Conservation (phyloP, 2,113 vertebrate species). For the Lepidothrix coronata region DNA sequence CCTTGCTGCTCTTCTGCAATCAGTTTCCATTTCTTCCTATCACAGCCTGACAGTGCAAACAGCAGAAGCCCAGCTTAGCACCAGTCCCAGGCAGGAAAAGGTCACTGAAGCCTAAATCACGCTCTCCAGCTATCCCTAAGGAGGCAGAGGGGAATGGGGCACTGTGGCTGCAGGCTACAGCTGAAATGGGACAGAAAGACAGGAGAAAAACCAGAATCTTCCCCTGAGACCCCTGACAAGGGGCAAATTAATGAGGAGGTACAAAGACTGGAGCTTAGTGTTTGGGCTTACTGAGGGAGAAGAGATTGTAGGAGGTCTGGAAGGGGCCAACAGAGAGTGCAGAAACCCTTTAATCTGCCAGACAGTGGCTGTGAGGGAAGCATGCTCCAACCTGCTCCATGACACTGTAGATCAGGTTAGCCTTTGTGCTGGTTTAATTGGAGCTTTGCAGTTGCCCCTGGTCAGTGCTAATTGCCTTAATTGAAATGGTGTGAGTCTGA, state of each 20-base stretch:
- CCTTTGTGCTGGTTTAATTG: constrained; percentile 61
- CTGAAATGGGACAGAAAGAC: background rate
- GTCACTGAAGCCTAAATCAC: background rate
- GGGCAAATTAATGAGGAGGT: constrained; percentile 19
- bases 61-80: background rate
- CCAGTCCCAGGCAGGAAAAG: background rate
- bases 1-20: background rate
- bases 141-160: background rate
- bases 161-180: background rate
- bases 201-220: background rate
- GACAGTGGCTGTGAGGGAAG: background rate
- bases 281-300: background rate
- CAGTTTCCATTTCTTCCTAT: background rate
- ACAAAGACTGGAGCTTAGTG: background rate
- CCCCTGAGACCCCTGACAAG: background rate
- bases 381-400: constrained; percentile 30
- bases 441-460: constrained; percentile 57
- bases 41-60: background rate
- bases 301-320: background rate
- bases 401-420: constrained; percentile 30
- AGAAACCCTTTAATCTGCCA: constrained; percentile 56
- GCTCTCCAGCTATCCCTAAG: background rate
- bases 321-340: background rate
- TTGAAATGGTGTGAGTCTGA: background rate
- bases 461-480: constrained; percentile 68